phyloP scores from a whole-genome alignment of 2,888 invertebrate genomes.

The Oligia fasciuncula region DNA sequence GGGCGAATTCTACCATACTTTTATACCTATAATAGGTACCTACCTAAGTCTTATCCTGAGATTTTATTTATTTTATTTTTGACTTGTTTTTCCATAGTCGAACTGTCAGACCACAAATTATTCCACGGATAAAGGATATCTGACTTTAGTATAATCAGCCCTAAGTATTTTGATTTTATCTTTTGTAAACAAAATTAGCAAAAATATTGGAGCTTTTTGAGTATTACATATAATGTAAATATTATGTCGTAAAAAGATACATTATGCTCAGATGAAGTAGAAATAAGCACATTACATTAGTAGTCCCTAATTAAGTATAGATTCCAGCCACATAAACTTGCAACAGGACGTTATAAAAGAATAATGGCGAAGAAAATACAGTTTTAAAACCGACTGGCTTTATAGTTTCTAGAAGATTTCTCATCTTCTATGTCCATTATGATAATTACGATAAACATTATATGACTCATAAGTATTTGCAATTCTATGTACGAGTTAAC shows the following conservation, averaged over 20 bases:
- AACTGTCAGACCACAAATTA: not conserved
- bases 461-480: not conserved
- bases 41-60: not conserved
- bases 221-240: not conserved
- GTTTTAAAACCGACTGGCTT: not conserved
- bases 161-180: not conserved
- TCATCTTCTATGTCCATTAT: not conserved
- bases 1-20: not conserved
- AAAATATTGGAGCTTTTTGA: not conserved
- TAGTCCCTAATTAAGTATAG: not conserved
- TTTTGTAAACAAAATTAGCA: not conserved
- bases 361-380: not conserved
- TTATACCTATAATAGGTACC: not conserved
- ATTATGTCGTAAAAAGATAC: not conserved
- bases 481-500: not conserved
- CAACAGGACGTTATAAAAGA: slow-evolving; percentile 8
- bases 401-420: not conserved
- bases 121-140: not conserved
- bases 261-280: not conserved
- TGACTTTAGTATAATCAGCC: not conserved
- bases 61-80: not conserved
- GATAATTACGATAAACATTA: slow-evolving; percentile 11
- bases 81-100: not conserved
- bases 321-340: not conserved
- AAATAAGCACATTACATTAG: not conserved